A percentile compares a stretch with the other conserved stretches of the same genome.
Conservation (phyloP, 2,797 vertebrate species). For the Pipistrellus kuhlii region DNA sequence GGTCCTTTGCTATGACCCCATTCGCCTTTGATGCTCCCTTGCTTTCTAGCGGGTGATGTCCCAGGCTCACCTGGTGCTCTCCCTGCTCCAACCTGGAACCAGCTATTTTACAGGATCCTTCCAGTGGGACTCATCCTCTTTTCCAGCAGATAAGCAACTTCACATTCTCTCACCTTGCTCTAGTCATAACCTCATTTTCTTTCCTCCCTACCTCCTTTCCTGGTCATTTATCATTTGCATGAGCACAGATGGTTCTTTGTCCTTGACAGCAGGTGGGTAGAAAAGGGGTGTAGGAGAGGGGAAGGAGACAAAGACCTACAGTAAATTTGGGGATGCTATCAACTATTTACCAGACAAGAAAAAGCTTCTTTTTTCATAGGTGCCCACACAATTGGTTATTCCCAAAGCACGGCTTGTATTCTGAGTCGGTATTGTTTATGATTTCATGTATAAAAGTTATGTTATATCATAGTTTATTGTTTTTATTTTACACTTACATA, state of each 20-base stretch:
- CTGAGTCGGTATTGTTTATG: not conserved
- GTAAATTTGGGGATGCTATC: not conserved
- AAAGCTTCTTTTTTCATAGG: not conserved
- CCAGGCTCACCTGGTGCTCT: not conserved
- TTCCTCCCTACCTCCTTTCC: not conserved
- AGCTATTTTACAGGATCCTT: not conserved
- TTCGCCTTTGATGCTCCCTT: not conserved
- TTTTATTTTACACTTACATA: constrained; percentile 29
- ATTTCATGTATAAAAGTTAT: not conserved
- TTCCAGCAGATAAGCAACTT: not conserved
- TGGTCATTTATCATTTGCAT: not conserved
- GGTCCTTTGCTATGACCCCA: not conserved
- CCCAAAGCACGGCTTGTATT: not conserved
- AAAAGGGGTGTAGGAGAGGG: not conserved
- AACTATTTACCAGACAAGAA: not conserved
- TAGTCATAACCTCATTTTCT: not conserved
- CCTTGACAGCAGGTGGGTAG: not conserved
- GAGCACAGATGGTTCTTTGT: not conserved
- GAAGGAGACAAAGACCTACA: not conserved
- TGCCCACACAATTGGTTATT: not conserved
- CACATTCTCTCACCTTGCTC: not conserved
- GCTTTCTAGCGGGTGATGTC: not conserved
- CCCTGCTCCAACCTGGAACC: not conserved
- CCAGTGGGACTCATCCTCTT: not conserved
- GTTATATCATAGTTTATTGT: not conserved